Base-by-base conservation (phyloP, 2,888 invertebrate species). In the Galerucella calmariensis region DNA sequence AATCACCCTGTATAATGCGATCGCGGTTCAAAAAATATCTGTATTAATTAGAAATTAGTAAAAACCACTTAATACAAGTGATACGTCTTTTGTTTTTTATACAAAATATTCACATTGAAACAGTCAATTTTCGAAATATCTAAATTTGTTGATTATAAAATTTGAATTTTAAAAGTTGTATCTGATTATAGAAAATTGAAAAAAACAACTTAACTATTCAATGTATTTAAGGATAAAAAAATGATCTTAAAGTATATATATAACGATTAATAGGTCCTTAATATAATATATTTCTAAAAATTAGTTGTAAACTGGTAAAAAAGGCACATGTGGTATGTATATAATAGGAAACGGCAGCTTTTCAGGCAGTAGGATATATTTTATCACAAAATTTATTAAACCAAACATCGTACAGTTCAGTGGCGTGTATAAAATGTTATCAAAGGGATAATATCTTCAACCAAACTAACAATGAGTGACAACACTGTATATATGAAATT, bases 371-470 rank as follows among this genome's bases (percentile, higher is more conserved):
- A 66, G 48, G 59, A 72, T 66, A 66, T 58, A 12, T 48, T 24
- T 9, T 72, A 72, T 72, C 72, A 72, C 72, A 72, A 70, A 67
- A 67, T 35, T 63, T 56, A 24, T 58, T 46, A 65, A 20, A 12
- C 44, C 48, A 65, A 71, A 70, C 48, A 71, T 46, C 58, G 24
- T 65, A 44, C 56, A 46, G 48, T 70, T 63, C 9, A 2, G 24
- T 63, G 12, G 20, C 12, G 14, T 51, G 44, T 16, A 11, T 12
- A 48, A 66, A 44, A 41, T 41, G 8, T 41, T 41, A 41, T 8
- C 5, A 41, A 41, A 35, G 35, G 20, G 35, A 35, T 9, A 41
- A 41, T 41, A 6, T 41, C 35, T 41, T 41, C 8, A 41, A 41
- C 35, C 35, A 41, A 41, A 41, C 35, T 8, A 8, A 27, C 27